Evolutionary conservation across 2,113 vertebrate species (phyloP), one percentile per base, ranked within the genome.

Genomic region (Lagopus muta): DNA sequence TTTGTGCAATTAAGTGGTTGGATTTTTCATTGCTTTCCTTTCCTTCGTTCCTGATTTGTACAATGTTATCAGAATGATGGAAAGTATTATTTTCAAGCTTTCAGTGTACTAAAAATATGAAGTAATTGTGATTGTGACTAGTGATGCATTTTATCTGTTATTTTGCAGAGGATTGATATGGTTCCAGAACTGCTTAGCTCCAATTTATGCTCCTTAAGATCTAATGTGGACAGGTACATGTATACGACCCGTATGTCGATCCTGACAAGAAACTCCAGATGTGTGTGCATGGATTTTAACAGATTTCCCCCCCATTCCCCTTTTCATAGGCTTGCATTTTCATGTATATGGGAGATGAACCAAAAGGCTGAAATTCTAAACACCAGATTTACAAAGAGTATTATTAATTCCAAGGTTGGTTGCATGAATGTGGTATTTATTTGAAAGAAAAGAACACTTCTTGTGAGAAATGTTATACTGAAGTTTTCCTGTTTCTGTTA

Each of bases 121-220:
- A 84, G 27, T 43, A 16, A 61, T 40, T 81, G 10, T 0, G 3
- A 62, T 40, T 81, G 10, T 0, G 3, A 62, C 18, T 50, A 19
- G 13, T 80, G 38, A 50, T 82, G 7, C n/a, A 57, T 32, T 91
- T 69, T 93, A 10, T 90, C 92, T 15, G 88, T 95, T 96, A 36
- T 72, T 69, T 98, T 97, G 22, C 97, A 99, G 99, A 99, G 99
- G 82, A 99, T 99, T 92, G 99, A 99, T 96, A 99, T 99, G 99
- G 99, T 99, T 96, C 99, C 99, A 73, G 99, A 99, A 74, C 96
- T 99, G 86, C 98, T 99, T 79, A 99, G 99, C 95, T 99, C 99
- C 67, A 99, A 99, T 81, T 98, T 99, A 42, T 99, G 99, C 86
- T 99, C 99, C 57, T 95, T 99, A 71, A 98, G 99, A 84, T 99